Evolutionary conservation across 1,140 invertebrate species (phyloP).

Genomic region (Trypoxylus dichotomus): DNA sequence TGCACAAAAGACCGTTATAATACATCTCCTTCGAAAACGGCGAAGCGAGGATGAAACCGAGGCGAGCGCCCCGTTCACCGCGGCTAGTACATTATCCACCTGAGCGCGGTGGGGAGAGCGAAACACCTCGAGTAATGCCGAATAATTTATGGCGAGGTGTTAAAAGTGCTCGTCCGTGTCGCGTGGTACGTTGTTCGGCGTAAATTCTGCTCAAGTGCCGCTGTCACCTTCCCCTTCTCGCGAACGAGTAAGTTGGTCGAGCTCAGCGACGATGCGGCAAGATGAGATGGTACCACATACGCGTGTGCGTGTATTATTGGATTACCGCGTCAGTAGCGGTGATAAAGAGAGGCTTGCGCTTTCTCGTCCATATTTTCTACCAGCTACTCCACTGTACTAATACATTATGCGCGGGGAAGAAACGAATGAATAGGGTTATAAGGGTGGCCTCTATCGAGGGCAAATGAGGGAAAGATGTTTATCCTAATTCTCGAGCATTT

Average conservation of each 20-base stretch:
- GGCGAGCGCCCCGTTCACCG: neutral
- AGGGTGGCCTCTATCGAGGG: neutral
- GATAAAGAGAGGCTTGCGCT: neutral
- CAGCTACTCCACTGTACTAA: neutral
- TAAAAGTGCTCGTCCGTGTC: neutral
- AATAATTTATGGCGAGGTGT: slow-evolving; percentile 3
- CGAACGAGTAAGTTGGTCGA: neutral
- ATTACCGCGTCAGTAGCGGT: neutral
- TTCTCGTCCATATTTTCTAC: neutral
- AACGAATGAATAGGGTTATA: neutral
- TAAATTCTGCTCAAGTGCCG: neutral
- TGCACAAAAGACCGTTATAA: too few species aligned
- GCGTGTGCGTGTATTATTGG: neutral
- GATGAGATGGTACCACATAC: neutral
- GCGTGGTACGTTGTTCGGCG: neutral
- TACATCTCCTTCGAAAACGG: neutral
- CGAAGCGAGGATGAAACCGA: neutral
- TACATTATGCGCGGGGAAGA: neutral
- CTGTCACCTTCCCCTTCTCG: neutral
- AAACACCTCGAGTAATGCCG: neutral
- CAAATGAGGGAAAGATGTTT: neutral
- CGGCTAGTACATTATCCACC: neutral
- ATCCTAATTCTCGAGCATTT: too few species aligned
- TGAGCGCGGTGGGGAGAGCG: neutral
- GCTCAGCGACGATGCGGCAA: neutral